Percentiles rank a stretch among this genome's conserved stretches.
These are phyloP conservation scores for Ceraclea dissimilis DNA, from an alignment of 2,888 invertebrate species.

Conservation along the genomic window DNA sequence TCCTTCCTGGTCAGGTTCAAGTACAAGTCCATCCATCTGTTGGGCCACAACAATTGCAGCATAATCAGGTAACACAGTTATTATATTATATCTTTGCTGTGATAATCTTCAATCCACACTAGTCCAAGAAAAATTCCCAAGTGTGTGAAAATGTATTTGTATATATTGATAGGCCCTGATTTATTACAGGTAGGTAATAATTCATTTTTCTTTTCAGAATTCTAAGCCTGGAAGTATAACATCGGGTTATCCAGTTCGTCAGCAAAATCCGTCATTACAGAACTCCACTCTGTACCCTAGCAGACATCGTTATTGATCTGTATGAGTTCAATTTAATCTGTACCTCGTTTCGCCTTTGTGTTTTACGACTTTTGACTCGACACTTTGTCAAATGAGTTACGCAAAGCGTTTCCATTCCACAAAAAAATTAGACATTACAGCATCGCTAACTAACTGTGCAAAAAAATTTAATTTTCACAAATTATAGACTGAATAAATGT, in stretches of 20 bases:
- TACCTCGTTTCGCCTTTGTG: conserved; percentile 4
- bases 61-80: conserved; percentile 18
- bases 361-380: not conserved
- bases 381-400: no score
- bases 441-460: no score
- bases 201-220: conserved; percentile 45
- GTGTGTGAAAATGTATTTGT: no score
- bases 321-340: no score
- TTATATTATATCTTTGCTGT: not conserved
- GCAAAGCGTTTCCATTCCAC: no score
- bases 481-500: no score
- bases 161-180: no score
- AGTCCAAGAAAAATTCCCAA: not conserved
- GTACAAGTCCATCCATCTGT: conserved; percentile 26
- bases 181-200: no score
- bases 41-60: conserved; percentile 34
- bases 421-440: no score
- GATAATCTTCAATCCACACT: no score
- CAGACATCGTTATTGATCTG: conserved; percentile 39
- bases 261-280: conserved; percentile 47
- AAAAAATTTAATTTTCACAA: no score
- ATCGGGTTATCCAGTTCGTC: conserved; percentile 74
- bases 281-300: conserved; percentile 42
- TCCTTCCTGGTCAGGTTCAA: conserved; percentile 13
- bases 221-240: conserved; percentile 77